phyloP scores from a whole-genome alignment of 2,888 invertebrate species.

The Choristoneura rosaceana region DNA sequence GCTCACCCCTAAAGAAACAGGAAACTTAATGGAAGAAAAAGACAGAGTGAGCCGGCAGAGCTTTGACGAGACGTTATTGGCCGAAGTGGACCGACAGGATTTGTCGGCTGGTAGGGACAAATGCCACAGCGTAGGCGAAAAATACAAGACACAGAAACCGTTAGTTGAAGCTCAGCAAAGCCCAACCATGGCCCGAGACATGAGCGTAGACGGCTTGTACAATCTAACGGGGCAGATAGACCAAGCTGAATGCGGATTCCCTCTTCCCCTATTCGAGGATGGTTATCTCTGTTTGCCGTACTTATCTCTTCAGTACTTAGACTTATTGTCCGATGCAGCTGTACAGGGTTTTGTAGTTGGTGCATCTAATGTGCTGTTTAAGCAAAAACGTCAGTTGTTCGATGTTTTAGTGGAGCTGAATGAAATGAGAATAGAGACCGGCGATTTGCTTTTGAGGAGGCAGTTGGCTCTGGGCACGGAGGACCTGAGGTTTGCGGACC shows the following conservation, averaged over 20 bases:
- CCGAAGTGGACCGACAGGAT: slow-evolving; percentile 74
- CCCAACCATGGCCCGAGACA: slow-evolving; percentile 88
- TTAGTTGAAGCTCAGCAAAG: slow-evolving; percentile 76
- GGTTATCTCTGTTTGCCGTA: slow-evolving; percentile 98
- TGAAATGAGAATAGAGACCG: slow-evolving; percentile 93
- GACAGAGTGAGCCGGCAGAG: slow-evolving; percentile 77
- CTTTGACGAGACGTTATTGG: slow-evolving; percentile 72
- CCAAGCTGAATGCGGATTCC: slow-evolving; percentile 93
- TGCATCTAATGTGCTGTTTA: slow-evolving; percentile 99
- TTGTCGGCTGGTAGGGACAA: slow-evolving; percentile 71
- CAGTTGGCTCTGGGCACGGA: slow-evolving; percentile 96
- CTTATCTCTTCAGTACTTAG: slow-evolving; percentile 97
- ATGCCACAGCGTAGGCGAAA: slow-evolving; percentile 81
- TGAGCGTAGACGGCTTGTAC: slow-evolving; percentile 87
- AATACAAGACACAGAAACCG: slow-evolving; percentile 74
- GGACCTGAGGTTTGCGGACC: slow-evolving; percentile 98
- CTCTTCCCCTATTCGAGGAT: slow-evolving; percentile 94
- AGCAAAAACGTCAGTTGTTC: slow-evolving; percentile 96
- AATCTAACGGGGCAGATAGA: slow-evolving; percentile 88
- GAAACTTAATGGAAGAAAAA: slow-evolving; percentile 76
- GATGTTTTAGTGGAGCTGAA: slow-evolving; percentile 97
- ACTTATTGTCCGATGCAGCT: slow-evolving; percentile 94
- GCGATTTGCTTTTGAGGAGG: slow-evolving; percentile 91
- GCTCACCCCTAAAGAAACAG: slow-evolving; percentile 74
- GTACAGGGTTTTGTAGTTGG: slow-evolving; percentile 96